phyloP scores from a whole-genome alignment of 2,113 vertebrate species.

The Etia nguti region DNA sequence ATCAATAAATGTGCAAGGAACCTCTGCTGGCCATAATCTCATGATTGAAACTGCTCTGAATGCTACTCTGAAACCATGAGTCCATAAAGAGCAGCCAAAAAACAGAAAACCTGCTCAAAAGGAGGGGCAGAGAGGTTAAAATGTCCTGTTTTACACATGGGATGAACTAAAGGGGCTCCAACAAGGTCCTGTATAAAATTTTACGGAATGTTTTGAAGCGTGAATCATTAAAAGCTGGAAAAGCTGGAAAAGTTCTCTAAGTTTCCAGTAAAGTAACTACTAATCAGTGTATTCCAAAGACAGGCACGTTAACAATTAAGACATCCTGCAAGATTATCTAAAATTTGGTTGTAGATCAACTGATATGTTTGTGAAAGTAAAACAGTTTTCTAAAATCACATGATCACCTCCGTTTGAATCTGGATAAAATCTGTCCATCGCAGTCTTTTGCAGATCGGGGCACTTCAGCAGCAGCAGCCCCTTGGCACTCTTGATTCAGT shows the following conservation, averaged over 20 bases:
- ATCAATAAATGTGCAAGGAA: background rate
- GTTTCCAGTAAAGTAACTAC: background rate
- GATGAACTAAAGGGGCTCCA: background rate
- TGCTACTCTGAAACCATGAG: background rate
- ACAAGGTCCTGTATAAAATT: background rate
- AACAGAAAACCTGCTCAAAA: rapidly evolving
- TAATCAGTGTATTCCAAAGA: background rate
- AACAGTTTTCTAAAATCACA: too few relatives aligned
- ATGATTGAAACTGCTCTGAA: background rate
- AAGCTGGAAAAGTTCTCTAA: background rate
- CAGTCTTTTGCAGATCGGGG: background rate
- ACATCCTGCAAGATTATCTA: background rate
- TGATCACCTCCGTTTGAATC: background rate
- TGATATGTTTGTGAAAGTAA: background rate
- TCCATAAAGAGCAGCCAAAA: background rate
- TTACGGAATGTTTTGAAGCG: background rate
- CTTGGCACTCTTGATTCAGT: background rate
- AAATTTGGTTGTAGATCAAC: background rate
- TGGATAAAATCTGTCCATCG: background rate
- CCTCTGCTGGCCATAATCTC: too few relatives aligned
- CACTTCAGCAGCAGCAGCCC: background rate
- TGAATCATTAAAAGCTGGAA: background rate
- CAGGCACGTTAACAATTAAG: background rate
- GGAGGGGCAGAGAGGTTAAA: background rate
- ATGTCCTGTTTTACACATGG: background rate